phyloP scores from a whole-genome alignment of 2,797 vertebrate genomes.

The Sebastes hubbsi region DNA sequence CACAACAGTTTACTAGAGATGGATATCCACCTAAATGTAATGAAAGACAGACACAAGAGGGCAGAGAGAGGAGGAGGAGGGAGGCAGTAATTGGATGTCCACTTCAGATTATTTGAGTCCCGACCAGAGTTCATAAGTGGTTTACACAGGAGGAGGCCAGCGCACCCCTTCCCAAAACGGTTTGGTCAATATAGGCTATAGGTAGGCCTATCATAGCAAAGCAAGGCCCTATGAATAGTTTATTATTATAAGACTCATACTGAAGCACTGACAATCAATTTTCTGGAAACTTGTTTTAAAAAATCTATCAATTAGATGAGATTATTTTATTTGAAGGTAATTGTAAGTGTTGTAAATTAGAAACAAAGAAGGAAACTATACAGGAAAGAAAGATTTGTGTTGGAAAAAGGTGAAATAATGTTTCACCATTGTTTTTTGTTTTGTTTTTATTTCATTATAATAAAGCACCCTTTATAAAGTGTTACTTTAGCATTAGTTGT shows the following conservation, averaged over 20 bases:
- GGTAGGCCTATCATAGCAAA: neutral
- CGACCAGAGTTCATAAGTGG: constrained; percentile 32
- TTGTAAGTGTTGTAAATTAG: neutral
- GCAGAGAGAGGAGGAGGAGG: neutral
- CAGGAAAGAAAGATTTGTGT: neutral
- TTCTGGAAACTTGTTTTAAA: neutral
- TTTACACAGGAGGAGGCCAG: neutral
- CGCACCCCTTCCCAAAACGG: neutral
- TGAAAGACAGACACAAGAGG: constrained; percentile 48
- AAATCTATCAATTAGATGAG: neutral
- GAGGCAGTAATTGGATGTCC: constrained; percentile 53
- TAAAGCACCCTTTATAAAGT: neutral
- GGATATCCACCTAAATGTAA: constrained; percentile 48
- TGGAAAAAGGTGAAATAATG: neutral
- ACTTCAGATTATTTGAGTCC: constrained; percentile 51
- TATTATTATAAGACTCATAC: neutral
- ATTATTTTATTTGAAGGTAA: neutral
- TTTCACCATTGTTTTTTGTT: neutral
- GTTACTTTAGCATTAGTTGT: neutral
- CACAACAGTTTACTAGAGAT: constrained; percentile 44
- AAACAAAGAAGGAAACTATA: accelerated
- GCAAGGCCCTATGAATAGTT: constrained; percentile 7
- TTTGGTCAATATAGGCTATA: neutral
- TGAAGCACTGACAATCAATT: neutral
- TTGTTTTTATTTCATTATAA: neutral